Evolutionary conservation across 64 coral and sea anemone species (phyloP), one percentile per base, ranked within the genome.

Genomic region (Pachyseris speciosa): DNA sequence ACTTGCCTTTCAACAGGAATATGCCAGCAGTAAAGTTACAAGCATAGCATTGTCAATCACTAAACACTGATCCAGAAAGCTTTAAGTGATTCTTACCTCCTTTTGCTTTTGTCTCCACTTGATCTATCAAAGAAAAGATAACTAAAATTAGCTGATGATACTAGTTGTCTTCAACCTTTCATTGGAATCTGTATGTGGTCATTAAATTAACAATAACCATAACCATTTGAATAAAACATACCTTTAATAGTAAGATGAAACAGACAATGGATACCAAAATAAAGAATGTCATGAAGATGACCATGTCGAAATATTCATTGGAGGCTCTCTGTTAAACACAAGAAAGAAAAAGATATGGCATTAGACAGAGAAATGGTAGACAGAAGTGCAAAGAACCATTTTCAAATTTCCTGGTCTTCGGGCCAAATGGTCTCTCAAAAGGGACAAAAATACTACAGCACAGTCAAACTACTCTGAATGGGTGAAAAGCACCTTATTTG

Each of bases 81-180:
- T 58, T 58, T 0, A 20, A 9, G 5, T 52, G 12, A 16, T 37
- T 24, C 20, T 38, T 86, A 98, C 96, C 96, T 98, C 96, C 88
- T 98, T 98, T 55, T 95, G 93, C 11, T 91, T 98, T 84, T 98
- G 96, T 73, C 88, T 92, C 96, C 96, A 98, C 72, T 98, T 98
- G 38, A 98, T 98, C 96, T 98, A 37, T 27, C 84, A 88, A 41
- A 65, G 9, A 64, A 84, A 59, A 26, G n/a, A n/a, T n/a, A n/a
- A n/a, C n/a, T n/a, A n/a, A 27, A 29, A 81, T 26, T 52, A 59
- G 7, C 45, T 49, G 7, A 49, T 9, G 15, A 49, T 6, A 9
- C 45, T 49, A 49, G 45, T 49, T 49, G 45, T 9, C 15, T 49
- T 6, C 7, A 9, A 49, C 7, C 15, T 6, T 15, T 49, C 45